Conservation (phyloP, 2,113 vertebrate genomes). For the Chinchilla lanigera region DNA sequence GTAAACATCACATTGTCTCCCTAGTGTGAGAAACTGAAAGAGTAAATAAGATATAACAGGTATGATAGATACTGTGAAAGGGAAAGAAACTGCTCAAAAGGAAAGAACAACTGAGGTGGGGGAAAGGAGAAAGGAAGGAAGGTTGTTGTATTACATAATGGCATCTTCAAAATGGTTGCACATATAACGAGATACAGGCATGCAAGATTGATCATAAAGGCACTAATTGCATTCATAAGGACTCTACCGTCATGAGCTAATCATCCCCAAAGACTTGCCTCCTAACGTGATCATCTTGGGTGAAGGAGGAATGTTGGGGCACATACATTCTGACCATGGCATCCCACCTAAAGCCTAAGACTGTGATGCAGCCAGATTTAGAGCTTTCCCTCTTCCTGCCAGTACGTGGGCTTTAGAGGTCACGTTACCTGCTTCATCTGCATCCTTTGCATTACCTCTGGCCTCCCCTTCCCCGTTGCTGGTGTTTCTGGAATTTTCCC, state of each 20-base stretch:
- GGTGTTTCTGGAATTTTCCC: not conserved
- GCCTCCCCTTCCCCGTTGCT: accelerated
- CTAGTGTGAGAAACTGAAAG: no score
- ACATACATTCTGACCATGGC: no score
- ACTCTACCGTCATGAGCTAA: not conserved
- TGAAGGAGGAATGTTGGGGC: no score
- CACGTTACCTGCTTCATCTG: not conserved
- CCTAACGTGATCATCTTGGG: not conserved
- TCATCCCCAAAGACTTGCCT: not conserved
- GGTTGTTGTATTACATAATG: no score
- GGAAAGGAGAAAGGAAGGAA: no score
- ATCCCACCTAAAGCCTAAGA: not conserved
- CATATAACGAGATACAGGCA: no score
- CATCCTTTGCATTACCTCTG: not conserved
- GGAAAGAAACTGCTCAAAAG: no score
- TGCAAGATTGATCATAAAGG: not conserved
- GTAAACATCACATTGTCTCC: no score
- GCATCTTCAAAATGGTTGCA: no score
- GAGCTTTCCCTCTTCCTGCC: not conserved
- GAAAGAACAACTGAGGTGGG: no score
- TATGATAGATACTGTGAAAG: no score
- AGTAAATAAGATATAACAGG: no score
- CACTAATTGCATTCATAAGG: not conserved
- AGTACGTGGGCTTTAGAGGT: not conserved
- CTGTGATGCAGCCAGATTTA: not conserved